These are phyloP conservation scores for Clytia hemisphaerica DNA, from an alignment of 30 jellyfish, hydroid and myxozoan genomes.

Conservation along the genomic window DNA sequence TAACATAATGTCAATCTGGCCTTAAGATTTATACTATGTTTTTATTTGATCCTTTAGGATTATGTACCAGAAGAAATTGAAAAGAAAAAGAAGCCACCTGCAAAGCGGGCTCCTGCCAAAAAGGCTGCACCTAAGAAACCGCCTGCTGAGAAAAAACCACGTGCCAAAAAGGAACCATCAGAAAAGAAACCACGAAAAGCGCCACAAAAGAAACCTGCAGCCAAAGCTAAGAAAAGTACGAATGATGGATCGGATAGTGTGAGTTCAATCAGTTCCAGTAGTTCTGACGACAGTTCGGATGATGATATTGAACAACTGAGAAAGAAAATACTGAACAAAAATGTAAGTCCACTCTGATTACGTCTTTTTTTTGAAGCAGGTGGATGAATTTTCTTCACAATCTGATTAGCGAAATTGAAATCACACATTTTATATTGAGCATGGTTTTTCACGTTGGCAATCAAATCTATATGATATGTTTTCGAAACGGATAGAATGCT, in stretches of 20 bases:
- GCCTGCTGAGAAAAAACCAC: not conserved
- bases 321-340: slow-evolving; percentile 17
- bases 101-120: not conserved
- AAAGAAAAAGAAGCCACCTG: not conserved
- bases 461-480: too few species aligned
- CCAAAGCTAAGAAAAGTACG: too few species aligned
- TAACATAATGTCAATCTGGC: too few species aligned
- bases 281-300: slow-evolving; percentile 12
- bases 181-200: slow-evolving; percentile 5
- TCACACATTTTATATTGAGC: too few species aligned
- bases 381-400: too few species aligned
- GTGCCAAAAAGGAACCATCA: not conserved
- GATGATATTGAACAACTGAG: slow-evolving; percentile 19
- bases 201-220: slow-evolving; percentile 1
- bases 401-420: too few species aligned
- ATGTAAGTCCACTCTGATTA: too few species aligned
- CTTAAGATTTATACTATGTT: not conserved
- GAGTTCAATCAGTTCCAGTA: slow-evolving; percentile 25
- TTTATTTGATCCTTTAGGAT: not conserved
- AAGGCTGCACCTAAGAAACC: slow-evolving; percentile 2
- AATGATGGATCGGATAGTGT: slow-evolving; percentile 19
- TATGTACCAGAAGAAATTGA: not conserved
- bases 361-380: too few species aligned
- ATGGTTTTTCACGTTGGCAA: too few species aligned
- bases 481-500: not conserved